These are phyloP conservation scores for Euura saliciscinereae DNA, from an alignment of 1,140 invertebrate species.

Conservation along the genomic window DNA sequence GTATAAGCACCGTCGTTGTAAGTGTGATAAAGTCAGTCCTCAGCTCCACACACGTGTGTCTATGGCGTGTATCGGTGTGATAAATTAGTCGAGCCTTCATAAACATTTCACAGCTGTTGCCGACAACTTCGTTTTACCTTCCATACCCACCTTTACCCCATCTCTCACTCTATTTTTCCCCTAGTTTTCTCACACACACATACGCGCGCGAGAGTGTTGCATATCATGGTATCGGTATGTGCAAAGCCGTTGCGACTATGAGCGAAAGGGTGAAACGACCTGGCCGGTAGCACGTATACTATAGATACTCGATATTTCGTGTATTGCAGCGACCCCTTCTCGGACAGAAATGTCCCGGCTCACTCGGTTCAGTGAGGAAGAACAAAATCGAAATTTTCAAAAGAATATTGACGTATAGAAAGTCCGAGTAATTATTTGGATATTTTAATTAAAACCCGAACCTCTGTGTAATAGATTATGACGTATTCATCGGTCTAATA, in stretches of 20 bases:
- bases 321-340: too few species aligned
- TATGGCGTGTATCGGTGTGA: conserved; percentile 40
- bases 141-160: conserved; percentile 21
- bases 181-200: conserved; percentile 9
- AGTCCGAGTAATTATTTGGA: too few species aligned
- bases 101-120: conserved; percentile 58
- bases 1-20: not conserved
- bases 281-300: too few species aligned
- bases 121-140: conserved; percentile 39
- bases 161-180: conserved; percentile 16
- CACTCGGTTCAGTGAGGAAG: too few species aligned
- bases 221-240: conserved; percentile 6
- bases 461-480: too few species aligned
- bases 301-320: too few species aligned
- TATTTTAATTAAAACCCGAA: too few species aligned
- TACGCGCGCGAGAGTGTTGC: too few species aligned
- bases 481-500: too few species aligned
- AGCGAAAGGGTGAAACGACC: not conserved
- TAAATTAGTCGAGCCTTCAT: conserved; percentile 58
- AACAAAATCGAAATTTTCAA: too few species aligned
- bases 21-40: conserved; percentile 2
- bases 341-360: too few species aligned
- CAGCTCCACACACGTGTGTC: conserved; percentile 2
- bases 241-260: conserved; percentile 25
- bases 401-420: too few species aligned